Conservation (phyloP, 2,797 vertebrate genomes). For the Danio albolineatus region DNA sequence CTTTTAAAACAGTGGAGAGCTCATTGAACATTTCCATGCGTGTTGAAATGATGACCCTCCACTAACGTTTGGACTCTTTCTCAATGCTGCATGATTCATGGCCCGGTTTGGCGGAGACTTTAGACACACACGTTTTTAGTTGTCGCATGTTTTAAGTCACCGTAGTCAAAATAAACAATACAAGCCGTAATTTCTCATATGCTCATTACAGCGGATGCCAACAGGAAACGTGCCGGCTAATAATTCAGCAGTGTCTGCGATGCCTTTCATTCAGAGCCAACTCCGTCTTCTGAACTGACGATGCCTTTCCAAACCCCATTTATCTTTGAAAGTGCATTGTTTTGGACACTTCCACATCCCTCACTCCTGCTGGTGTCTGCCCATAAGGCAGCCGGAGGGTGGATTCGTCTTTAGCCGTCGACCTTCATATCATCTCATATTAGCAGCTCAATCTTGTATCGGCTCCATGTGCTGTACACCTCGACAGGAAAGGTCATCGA, state of each 20-base stretch:
- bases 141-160: constrained; percentile 1
- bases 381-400: constrained; percentile 6
- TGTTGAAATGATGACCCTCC: background rate
- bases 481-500: constrained; percentile 33
- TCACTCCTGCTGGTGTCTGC: constrained; percentile 41
- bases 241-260: constrained; percentile 33
- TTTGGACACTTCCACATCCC: constrained; percentile 57
- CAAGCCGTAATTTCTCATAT: constrained; percentile 2
- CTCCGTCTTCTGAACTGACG: background rate
- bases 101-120: background rate
- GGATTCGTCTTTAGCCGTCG: constrained; percentile 39
- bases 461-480: background rate
- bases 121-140: background rate
- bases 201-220: constrained; percentile 4
- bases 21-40: background rate
- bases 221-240: constrained; percentile 26
- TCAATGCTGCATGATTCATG: background rate
- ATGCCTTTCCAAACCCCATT: background rate
- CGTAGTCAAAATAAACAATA: constrained; percentile 23
- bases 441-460: constrained; percentile 17
- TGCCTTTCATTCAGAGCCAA: constrained; percentile 29
- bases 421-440: constrained; percentile 45
- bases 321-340: constrained; percentile 10
- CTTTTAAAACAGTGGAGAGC: background rate
- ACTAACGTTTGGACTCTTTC: background rate